A percentile compares a stretch with the other conserved stretches of the same genome.
Conservation (phyloP, 2,113 vertebrate genomes). For the Menidia beryllina region DNA sequence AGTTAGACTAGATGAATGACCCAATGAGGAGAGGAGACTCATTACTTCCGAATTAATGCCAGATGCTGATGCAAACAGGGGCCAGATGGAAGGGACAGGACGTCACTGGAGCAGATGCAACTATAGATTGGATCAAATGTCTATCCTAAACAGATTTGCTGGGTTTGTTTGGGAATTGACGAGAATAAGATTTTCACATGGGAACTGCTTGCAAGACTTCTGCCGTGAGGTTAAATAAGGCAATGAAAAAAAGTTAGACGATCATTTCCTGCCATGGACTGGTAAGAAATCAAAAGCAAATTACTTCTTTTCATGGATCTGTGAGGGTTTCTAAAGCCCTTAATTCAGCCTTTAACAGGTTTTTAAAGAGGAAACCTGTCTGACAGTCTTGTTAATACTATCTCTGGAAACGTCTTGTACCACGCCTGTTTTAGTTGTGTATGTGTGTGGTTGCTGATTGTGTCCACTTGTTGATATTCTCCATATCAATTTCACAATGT, state of each 20-base stretch:
- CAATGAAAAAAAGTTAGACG: neutral
- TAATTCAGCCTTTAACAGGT: conserved; percentile 61
- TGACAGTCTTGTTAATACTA: conserved; percentile 71
- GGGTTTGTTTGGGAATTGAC: conserved; percentile 60
- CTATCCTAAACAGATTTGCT: conserved; percentile 71
- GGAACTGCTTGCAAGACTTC: conserved; percentile 13
- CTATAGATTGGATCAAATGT: conserved; percentile 73
- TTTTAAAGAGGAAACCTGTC: conserved; percentile 57
- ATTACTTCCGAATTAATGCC: conserved; percentile 75
- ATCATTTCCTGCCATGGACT: neutral
- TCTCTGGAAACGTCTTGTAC: conserved; percentile 19
- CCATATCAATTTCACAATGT: conserved; percentile 33
- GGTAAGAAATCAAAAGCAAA: conserved; percentile 7
- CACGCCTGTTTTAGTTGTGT: conserved; percentile 30
- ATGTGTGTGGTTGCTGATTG: conserved; percentile 29
- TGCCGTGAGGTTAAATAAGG: conserved; percentile 30
- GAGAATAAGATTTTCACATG: conserved; percentile 33
- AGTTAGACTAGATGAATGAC: conserved; percentile 62
- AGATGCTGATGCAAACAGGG: conserved; percentile 64
- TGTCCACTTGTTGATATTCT: conserved; percentile 42
- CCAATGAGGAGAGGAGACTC: conserved; percentile 67
- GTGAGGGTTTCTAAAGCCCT: conserved; percentile 55
- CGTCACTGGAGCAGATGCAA: conserved; percentile 63
- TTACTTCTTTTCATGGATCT: conserved; percentile 19
- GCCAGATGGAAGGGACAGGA: conserved; percentile 56